Evolutionary conservation across 2,113 vertebrate genomes (phyloP), one percentile per base, ranked within the genome.

Genomic region (Hippocampus comes): DNA sequence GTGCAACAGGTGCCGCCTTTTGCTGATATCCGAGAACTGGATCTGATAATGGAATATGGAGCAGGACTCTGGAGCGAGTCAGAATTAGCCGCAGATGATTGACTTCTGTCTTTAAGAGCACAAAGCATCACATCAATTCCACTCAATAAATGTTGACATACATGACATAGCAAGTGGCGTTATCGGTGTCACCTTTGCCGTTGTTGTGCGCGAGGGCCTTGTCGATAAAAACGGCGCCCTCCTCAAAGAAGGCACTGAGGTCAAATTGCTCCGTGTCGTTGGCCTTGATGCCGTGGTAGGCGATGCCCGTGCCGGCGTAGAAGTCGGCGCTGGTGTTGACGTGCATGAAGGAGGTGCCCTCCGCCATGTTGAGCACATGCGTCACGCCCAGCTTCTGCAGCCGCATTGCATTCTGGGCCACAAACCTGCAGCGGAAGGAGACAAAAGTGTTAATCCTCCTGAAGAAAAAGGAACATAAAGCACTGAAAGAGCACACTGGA

Each of bases 301-400:
- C 92, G 93, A 99, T 97, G 83, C 94, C 94, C 0, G 95, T 94
- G 83, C 95, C 96, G 68, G 94, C 86, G 75, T 99, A 99, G 91
- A 97, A 99, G 56, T 93, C 95, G n/a, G 91, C 92, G 9, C 87
- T 96, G 73, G 97, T 99, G 91, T 99, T 98, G 83, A 99, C 97
- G 0, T 99, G 97, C 97, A 99, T 99, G 88, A 99, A 99, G 61
- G 97, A 98, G 85, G 94, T 96, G 65, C 97, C 97, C 82, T 99
- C 97, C 0, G 97, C 97, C 8, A 94, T 94, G 17, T 99, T 99
- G 73, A 99, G 92, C 83, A 99, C 88, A 0, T 99, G 97, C 15
- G 97, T 99, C 89, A 99, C 95, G 8, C 96, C 95, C 21, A 98
- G 88, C 23, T 88, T 95, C 91, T 98, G 94, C 82, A 99, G 90